Conservation (phyloP, 1,140 invertebrate genomes). For the Cherax destructor region DNA sequence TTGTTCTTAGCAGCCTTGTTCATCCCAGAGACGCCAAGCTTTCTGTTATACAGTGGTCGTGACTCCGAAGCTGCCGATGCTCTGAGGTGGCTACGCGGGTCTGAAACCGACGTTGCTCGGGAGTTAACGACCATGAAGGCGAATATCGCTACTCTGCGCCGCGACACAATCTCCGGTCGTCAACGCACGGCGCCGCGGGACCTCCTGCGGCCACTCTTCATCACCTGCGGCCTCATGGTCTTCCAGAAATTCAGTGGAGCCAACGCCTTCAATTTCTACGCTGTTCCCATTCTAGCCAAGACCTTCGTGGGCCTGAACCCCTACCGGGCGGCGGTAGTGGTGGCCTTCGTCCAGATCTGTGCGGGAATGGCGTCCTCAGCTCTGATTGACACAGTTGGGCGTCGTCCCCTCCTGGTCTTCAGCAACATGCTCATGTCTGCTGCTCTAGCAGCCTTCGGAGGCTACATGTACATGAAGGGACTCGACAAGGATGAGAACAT, state of each 20-base stretch:
- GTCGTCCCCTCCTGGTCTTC: slow-evolving; percentile 85
- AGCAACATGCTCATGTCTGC: slow-evolving; percentile 89
- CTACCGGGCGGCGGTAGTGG: slow-evolving; percentile 86
- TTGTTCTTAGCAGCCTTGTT: slow-evolving; percentile 73
- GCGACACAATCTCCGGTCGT: slow-evolving; percentile 71
- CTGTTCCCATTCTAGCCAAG: slow-evolving; percentile 85
- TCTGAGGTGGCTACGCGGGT: slow-evolving; percentile 85
- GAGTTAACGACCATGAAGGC: slow-evolving; percentile 82
- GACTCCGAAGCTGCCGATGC: slow-evolving; percentile 87
- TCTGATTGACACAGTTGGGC: slow-evolving; percentile 86
- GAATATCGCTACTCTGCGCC: slow-evolving; percentile 78
- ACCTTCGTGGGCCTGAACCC: slow-evolving; percentile 86
- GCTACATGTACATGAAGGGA: slow-evolving; percentile 81
- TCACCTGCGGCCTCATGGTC: slow-evolving; percentile 89
- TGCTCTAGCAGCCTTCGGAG: slow-evolving; percentile 86
- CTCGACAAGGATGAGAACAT: slow-evolving; percentile 69
- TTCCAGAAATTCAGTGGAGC: slow-evolving; percentile 89
- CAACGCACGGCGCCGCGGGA: slow-evolving; percentile 73
- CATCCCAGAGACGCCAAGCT: slow-evolving; percentile 90
- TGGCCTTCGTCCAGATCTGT: slow-evolving; percentile 86
- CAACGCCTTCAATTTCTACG: slow-evolving; percentile 89
- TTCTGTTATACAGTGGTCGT: slow-evolving; percentile 83
- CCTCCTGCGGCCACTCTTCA: slow-evolving; percentile 81
- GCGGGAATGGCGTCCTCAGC: slow-evolving; percentile 87
- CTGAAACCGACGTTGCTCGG: slow-evolving; percentile 82